Conservation (phyloP, 2,797 vertebrate genomes). For the Hydrocynus forskahlii region DNA sequence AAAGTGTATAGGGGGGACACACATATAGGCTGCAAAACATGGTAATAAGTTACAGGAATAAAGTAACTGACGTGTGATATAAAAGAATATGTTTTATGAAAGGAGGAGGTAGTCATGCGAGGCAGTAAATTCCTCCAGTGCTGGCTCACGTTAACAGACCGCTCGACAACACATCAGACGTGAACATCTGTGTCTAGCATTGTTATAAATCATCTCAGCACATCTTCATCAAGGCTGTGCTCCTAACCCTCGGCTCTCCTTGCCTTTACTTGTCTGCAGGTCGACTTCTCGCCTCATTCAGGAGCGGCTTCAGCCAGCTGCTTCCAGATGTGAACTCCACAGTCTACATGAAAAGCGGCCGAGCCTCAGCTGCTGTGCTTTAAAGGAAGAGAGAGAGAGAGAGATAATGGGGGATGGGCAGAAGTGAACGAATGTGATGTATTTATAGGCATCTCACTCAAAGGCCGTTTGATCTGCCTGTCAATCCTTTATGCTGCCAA, state of each 20-base stretch:
- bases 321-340: conserved; percentile 79
- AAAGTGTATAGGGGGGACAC: too few species aligned
- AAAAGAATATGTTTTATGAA: conserved; percentile 23
- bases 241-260: conserved; percentile 47
- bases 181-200: conserved; percentile 24
- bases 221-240: conserved; percentile 53
- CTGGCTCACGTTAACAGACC: conserved; percentile 5
- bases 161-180: conserved; percentile 23
- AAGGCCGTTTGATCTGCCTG: conserved; percentile 77
- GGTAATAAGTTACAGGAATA: neutral
- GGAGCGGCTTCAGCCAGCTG: conserved; percentile 79
- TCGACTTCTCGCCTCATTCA: conserved; percentile 83
- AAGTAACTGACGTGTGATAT: neutral
- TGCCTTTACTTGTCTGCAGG: conserved; percentile 72
- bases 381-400: conserved; percentile 53
- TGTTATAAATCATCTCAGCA: conserved; percentile 45
- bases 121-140: conserved; percentile 17
- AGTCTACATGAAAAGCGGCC: conserved; percentile 82
- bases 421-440: conserved; percentile 77
- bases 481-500: conserved; percentile 75
- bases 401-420: conserved; percentile 8
- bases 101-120: neutral
- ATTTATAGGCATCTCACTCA: conserved; percentile 79
- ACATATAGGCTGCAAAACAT: too few species aligned
- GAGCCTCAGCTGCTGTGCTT: conserved; percentile 65